Conservation (phyloP, 2,113 vertebrate genomes). For the Semicossyphus pulcher region DNA sequence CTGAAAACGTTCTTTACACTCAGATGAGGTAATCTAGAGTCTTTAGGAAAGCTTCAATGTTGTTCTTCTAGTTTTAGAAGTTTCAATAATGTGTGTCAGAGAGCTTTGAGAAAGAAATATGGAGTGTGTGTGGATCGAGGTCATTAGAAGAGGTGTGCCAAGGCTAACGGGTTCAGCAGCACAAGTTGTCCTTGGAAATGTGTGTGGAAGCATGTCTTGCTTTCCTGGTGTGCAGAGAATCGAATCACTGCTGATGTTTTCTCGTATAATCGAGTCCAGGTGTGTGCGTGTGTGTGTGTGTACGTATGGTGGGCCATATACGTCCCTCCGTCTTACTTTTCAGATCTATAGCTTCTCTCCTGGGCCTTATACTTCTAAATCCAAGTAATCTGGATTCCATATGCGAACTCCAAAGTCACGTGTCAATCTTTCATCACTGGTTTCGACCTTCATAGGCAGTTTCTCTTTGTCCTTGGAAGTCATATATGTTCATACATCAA, state of each 20-base stretch:
- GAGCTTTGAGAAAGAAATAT: too few relatives aligned
- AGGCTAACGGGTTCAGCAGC: background rate
- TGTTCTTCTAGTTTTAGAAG: background rate
- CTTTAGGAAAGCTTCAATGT: background rate
- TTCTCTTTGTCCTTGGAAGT: background rate
- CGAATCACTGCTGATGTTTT: constrained; percentile 11
- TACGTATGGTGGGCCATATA: background rate
- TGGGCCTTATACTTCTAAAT: background rate
- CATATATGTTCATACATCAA: background rate
- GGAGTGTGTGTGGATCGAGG: background rate
- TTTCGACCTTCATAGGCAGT: background rate
- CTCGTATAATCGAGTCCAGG: background rate
- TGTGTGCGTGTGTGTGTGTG: background rate
- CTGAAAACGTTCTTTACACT: background rate
- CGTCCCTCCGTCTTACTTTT: background rate
- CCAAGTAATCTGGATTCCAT: constrained; percentile 2
- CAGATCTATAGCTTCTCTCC: background rate
- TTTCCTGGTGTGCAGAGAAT: background rate
- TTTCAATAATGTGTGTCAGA: too few relatives aligned
- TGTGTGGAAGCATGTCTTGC: background rate
- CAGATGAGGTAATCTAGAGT: background rate
- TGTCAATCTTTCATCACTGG: background rate
- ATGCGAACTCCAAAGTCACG: background rate
- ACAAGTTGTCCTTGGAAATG: constrained; percentile 3
- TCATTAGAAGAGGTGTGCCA: background rate